Conservation (phyloP, 2,888 invertebrate species). For the Netelia melanura region DNA sequence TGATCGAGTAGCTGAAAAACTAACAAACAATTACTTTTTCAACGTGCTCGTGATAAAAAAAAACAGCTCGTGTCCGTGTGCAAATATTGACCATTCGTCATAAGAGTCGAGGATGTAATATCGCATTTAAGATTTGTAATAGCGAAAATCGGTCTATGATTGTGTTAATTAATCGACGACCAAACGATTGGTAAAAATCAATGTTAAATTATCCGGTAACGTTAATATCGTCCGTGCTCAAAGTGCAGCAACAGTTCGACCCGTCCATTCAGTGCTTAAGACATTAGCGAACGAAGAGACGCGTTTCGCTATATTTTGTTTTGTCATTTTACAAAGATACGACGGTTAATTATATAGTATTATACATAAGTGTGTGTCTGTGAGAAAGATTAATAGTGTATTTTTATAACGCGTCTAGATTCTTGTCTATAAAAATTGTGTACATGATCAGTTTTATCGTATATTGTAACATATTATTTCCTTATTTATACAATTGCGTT, state of each 20-base stretch:
- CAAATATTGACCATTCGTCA: not conserved
- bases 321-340: not conserved
- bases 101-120: too few relatives aligned
- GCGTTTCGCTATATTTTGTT: constrained; percentile 18
- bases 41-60: not conserved
- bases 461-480: constrained; percentile 63
- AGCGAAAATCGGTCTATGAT: too few relatives aligned
- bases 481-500: constrained; percentile 67
- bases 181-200: not conserved
- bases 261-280: constrained; percentile 52
- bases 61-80: not conserved
- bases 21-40: too few relatives aligned
- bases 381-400: constrained; percentile 24
- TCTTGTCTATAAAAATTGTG: constrained; percentile 49
- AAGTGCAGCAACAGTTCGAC: not conserved
- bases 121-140: too few relatives aligned
- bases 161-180: not conserved
- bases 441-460: constrained; percentile 57
- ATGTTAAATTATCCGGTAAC: constrained; percentile 1
- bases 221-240: not conserved
- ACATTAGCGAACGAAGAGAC: not conserved
- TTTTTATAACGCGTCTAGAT: constrained; percentile 44
- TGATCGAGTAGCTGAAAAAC: too few relatives aligned
- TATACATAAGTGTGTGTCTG: constrained; percentile 32
- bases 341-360: constrained; percentile 40